Percentiles rank a stretch among this genome's conserved stretches.
Conservation (phyloP, 2,888 invertebrate genomes). For the Drosophila picticornis region DNA sequence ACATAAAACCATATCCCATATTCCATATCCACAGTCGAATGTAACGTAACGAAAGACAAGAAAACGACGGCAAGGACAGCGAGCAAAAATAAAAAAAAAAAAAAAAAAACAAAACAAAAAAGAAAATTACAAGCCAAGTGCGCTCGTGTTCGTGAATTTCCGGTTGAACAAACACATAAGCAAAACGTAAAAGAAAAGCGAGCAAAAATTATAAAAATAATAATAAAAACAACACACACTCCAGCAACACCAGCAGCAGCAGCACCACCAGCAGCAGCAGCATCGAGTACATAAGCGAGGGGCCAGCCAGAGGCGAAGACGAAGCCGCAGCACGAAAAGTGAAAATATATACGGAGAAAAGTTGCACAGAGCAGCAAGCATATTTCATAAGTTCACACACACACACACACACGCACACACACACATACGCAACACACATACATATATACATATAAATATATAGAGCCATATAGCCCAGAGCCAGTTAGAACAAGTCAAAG, state of each 20-base stretch:
- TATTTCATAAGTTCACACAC: slow-evolving; percentile 76
- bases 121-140: slow-evolving; percentile 74
- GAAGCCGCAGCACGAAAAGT: slow-evolving; percentile 69
- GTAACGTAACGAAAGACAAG: slow-evolving; percentile 65
- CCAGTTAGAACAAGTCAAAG: slow-evolving; percentile 47
- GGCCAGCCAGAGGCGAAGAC: slow-evolving; percentile 41
- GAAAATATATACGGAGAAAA: slow-evolving; percentile 72
- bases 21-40: slow-evolving; percentile 54
- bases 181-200: slow-evolving; percentile 66
- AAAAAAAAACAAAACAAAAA: slow-evolving; percentile 16
- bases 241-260: slow-evolving; percentile 10
- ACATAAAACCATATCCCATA: slow-evolving; percentile 47
- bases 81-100: slow-evolving; percentile 18
- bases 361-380: slow-evolving; percentile 68
- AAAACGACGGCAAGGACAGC: slow-evolving; percentile 55
- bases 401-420: slow-evolving; percentile 17
- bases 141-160: slow-evolving; percentile 81
- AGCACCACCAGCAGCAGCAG: slow-evolving; percentile 29
- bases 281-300: slow-evolving; percentile 54
- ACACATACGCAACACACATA: background rate
- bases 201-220: slow-evolving; percentile 61
- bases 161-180: slow-evolving; percentile 83
- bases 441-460: slow-evolving; percentile 7
- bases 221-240: slow-evolving; percentile 65
- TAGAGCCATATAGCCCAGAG: slow-evolving; percentile 54